These are phyloP conservation scores for Craniophora ligustri DNA, from an alignment of 2,888 invertebrate species.

Conservation along the genomic window DNA sequence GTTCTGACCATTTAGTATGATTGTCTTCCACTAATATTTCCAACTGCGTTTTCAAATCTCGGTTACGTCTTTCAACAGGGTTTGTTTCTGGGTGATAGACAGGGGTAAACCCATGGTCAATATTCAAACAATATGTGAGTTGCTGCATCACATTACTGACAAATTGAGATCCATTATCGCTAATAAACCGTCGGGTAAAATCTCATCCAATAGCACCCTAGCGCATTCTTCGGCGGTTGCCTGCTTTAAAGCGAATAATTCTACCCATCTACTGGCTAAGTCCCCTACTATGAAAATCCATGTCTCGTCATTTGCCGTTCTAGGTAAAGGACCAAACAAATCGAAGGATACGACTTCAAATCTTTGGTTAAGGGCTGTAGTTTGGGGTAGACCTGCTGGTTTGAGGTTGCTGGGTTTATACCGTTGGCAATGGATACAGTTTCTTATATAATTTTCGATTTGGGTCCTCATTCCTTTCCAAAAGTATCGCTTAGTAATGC, in stretches of 20 bases:
- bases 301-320: conserved; percentile 1
- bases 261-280: conserved; percentile 35
- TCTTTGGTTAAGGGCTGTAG: conserved; percentile 28
- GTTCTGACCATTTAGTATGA: conserved; percentile 45
- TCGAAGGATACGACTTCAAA: conserved; percentile 46
- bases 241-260: conserved; percentile 26
- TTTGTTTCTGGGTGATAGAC: conserved; percentile 62
- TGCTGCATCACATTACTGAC: conserved; percentile 44
- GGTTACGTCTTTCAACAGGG: conserved; percentile 58
- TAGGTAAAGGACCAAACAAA: conserved; percentile 35
- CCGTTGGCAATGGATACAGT: conserved; percentile 38
- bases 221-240: conserved; percentile 6
- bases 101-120: conserved; percentile 47
- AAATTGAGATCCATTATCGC: conserved; percentile 46
- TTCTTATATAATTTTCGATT: conserved; percentile 25
- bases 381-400: conserved; percentile 37
- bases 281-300: conserved; percentile 18
- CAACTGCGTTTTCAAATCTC: conserved; percentile 56
- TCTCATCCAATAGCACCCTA: conserved; percentile 2
- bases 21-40: conserved; percentile 47
- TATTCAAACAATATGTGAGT: conserved; percentile 13
- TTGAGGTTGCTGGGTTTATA: conserved; percentile 44
- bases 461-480: conserved; percentile 55
- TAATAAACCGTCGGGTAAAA: conserved; percentile 23
- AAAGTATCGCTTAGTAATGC: conserved; percentile 45